phyloP scores from a whole-genome alignment of 1,140 invertebrate species.

The Orussus abietinus region DNA sequence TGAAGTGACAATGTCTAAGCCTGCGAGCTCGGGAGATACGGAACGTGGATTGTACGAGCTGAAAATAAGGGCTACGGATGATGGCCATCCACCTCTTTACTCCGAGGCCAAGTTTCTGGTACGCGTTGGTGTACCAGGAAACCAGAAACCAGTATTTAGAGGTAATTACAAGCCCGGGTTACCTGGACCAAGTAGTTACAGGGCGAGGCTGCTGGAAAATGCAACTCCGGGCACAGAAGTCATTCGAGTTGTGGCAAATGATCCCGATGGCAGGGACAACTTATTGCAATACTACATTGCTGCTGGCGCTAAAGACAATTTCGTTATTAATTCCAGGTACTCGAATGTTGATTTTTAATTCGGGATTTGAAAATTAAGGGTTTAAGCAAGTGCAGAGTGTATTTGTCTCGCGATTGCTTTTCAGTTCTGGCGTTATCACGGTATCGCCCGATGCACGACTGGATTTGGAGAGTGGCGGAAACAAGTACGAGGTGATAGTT shows the following conservation, averaged over 20 bases:
- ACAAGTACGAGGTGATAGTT: conserved; percentile 68
- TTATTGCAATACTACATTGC: conserved; percentile 69
- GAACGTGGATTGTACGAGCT: conserved; percentile 70
- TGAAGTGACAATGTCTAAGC: conserved; percentile 62
- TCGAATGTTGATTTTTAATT: conserved; percentile 18
- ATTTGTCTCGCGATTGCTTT: conserved; percentile 22
- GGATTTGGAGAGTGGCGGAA: conserved; percentile 65
- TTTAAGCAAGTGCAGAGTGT: too few relatives aligned
- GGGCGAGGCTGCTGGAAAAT: conserved; percentile 69
- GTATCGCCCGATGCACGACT: conserved; percentile 71
- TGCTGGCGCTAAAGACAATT: conserved; percentile 74
- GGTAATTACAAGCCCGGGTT: conserved; percentile 60
- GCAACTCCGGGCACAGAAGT: conserved; percentile 66
- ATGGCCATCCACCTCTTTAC: conserved; percentile 62
- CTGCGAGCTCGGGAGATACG: conserved; percentile 67
- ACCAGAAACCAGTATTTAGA: conserved; percentile 72
- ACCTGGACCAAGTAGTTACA: conserved; percentile 63
- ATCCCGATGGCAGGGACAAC: conserved; percentile 72
- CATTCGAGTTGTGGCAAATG: conserved; percentile 65
- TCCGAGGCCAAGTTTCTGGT: conserved; percentile 65
- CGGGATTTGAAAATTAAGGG: conserved; percentile 6
- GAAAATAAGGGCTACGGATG: conserved; percentile 67
- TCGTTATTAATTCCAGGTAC: conserved; percentile 70
- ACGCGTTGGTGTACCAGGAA: conserved; percentile 71
- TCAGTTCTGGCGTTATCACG: conserved; percentile 66